Conservation (phyloP, 2,113 vertebrate genomes). For the Helogale parvula region DNA sequence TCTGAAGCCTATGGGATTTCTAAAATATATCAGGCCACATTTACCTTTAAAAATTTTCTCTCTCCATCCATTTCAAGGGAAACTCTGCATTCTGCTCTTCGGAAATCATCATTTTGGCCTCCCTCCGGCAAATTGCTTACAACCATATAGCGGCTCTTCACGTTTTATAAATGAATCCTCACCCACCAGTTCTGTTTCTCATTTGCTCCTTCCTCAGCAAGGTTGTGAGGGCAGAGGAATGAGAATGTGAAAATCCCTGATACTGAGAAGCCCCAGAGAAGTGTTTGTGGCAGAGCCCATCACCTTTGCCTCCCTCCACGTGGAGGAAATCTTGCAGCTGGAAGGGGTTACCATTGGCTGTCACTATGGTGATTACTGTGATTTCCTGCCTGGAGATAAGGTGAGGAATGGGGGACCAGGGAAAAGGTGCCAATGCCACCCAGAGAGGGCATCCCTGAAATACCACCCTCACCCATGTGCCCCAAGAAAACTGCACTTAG, state of each 20-base stretch:
- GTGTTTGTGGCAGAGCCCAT: not conserved
- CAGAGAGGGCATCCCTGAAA: not conserved
- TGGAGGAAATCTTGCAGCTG: not conserved
- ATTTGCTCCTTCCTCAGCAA: not conserved
- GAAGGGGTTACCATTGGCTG: not conserved
- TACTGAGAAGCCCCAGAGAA: not conserved
- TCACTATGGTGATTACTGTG: not conserved
- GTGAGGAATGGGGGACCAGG: not conserved
- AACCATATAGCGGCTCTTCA: not conserved
- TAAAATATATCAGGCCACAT: not conserved
- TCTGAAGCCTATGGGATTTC: not conserved
- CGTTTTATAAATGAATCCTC: not conserved
- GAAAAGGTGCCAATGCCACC: not conserved
- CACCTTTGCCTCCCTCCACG: not conserved
- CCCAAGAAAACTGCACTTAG: not conserved
- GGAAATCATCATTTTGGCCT: not conserved
- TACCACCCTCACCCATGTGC: not conserved
- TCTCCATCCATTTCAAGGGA: not conserved
- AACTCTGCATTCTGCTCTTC: not conserved
- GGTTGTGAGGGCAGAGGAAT: not conserved
- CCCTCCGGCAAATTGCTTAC: not conserved
- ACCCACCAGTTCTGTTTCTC: not conserved
- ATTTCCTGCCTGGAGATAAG: not conserved
- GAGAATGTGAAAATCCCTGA: not conserved
- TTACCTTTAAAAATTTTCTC: not conserved